Percentiles rank a stretch among this genome's conserved stretches.
Conservation (phyloP, 2,888 invertebrate species). For the Helleia helle region DNA sequence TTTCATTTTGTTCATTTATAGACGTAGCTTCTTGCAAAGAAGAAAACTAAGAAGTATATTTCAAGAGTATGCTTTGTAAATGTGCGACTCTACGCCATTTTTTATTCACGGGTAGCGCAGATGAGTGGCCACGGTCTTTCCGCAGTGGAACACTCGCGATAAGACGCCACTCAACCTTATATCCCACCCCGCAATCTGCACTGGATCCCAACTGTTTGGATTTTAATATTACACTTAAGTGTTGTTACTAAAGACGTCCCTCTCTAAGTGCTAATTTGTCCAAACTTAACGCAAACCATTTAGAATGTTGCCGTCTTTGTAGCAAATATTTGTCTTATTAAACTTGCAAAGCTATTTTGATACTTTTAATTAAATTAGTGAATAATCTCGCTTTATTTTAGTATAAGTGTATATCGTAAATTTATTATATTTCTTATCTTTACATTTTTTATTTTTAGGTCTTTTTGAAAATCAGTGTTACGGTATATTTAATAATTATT, state of each 20-base stretch:
- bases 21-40: too few species aligned
- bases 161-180: constrained; percentile 40
- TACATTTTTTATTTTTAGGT: too few species aligned
- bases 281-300: constrained; percentile 47
- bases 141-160: constrained; percentile 54
- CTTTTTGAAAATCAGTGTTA: too few species aligned
- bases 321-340: not conserved
- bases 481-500: too few species aligned
- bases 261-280: constrained; percentile 66
- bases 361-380: too few species aligned
- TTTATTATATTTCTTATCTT: too few species aligned
- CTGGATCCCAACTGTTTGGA: constrained; percentile 52
- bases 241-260: constrained; percentile 62
- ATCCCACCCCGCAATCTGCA: constrained; percentile 26
- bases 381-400: too few species aligned
- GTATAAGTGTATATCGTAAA: too few species aligned
- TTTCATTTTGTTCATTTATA: too few species aligned
- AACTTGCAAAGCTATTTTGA: too few species aligned
- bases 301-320: constrained; percentile 16
- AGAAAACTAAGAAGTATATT: too few species aligned
- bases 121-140: constrained; percentile 60
- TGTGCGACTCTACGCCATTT: constrained; percentile 29
- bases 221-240: constrained; percentile 70
- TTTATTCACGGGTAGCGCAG: constrained; percentile 23
- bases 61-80: too few species aligned